Conservation (phyloP, 1,140 invertebrate species). For the Dolichoris vasculosae region DNA sequence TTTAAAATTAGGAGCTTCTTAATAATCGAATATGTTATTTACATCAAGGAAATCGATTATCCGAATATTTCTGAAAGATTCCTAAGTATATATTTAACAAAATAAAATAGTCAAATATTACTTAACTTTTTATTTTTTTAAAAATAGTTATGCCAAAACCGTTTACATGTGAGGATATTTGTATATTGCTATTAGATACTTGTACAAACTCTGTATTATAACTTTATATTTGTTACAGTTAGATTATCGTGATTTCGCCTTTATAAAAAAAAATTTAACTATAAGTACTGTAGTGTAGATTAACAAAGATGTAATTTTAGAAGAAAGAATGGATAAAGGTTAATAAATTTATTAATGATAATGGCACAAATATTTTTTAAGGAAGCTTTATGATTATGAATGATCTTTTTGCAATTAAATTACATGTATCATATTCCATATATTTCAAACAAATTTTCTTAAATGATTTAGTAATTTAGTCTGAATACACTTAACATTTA, state of each 20-base stretch:
- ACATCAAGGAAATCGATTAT: constrained; percentile 17
- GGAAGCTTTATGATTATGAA: neutral
- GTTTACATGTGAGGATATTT: constrained; percentile 44
- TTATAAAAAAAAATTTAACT: neutral
- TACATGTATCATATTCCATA: neutral
- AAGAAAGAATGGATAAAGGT: neutral
- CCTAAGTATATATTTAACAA: constrained; percentile 52
- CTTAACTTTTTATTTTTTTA: constrained; percentile 37
- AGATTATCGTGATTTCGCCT: neutral
- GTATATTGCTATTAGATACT: constrained; percentile 51
- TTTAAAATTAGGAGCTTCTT: constrained; percentile 19
- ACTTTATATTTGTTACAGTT: constrained; percentile 28
- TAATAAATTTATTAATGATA: neutral
- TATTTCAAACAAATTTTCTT: constrained; percentile 1
- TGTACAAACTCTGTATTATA: constrained; percentile 65
- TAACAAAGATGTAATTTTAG: neutral
- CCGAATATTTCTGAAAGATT: constrained; percentile 54
- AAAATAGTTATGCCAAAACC: neutral
- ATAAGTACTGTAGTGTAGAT: constrained; percentile 22
- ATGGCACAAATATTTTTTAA: constrained; percentile 46
- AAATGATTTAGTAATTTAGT: constrained; percentile 11
- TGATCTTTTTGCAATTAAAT: neutral
- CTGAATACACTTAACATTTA: constrained; percentile 16
- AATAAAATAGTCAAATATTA: neutral
- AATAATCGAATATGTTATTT: constrained; percentile 17